Base-by-base conservation (phyloP, 1,140 invertebrate species). In the Panagrolaimus sp. region DNA sequence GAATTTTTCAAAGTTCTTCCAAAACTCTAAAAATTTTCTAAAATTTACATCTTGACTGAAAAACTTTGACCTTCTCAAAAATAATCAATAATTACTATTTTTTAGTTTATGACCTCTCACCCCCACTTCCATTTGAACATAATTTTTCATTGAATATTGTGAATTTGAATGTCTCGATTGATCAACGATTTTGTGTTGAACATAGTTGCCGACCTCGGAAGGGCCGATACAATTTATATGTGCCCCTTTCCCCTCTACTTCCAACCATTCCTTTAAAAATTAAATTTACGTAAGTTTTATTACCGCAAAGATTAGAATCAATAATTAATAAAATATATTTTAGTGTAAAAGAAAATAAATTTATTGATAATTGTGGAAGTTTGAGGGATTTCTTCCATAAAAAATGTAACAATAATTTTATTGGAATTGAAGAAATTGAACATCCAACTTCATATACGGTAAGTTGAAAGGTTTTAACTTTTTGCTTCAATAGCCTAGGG, bases 191-290 rank as follows among this genome's bases (percentile, higher is more conserved):
- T 71, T 81, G 80, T 43, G 55, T 72, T 15, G 64, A 72, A 38
- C 48, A 63, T 43, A 76, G 74, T 43, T 81, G 80, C 68, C 71
- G 72, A 52, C 65, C 72, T 12, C 46, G 67, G 24, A 70, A 63
- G 28, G 81, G 81, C 7, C 55, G 63, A 14, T 81, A 75, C 75
- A 76, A 76, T 66, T 66, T 81, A n/a, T 83, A 74, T 66, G 62
- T 81, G 15, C 80, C 80, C 15, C 67, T 81, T 10, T 74, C 76
- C 14, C 66, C 71, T 26, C 69, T 73, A 43, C 63, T 81, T 32
- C 72, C 77, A 17, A 82, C 79, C 17, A 67, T 74, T 43, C 71
- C 76, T 2, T 5, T 81, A 14, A 43, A 70, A 45, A 44, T 81
- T 21, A 52, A 68, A 45, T 71, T 81, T 32, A 75, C 21, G 79